Conservation (phyloP, 2,113 vertebrate species). For the Alosa alosa region DNA sequence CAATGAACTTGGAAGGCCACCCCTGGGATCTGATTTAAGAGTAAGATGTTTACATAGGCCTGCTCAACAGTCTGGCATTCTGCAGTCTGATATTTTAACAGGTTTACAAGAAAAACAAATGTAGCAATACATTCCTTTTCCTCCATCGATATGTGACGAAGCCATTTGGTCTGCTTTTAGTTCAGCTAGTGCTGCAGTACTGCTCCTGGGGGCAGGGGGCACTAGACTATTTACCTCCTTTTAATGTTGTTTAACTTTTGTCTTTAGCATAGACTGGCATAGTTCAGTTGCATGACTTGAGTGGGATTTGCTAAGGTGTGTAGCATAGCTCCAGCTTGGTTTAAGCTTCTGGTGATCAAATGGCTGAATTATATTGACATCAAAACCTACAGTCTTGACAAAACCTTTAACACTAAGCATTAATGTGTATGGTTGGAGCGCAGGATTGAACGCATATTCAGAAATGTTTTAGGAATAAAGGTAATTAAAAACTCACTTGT, state of each 20-base stretch:
- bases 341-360: neutral
- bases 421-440: slow-evolving; percentile 38
- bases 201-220: neutral
- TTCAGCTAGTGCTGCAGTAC: neutral
- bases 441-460: slow-evolving; percentile 35
- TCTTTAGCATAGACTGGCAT: neutral
- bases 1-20: too few relatives aligned
- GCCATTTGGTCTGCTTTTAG: neutral
- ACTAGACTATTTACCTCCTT: slow-evolving; percentile 36
- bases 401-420: slow-evolving; percentile 3
- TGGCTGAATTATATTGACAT: neutral
- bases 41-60: slow-evolving; percentile 31
- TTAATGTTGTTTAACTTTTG: slow-evolving; percentile 19
- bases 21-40: neutral
- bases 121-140: slow-evolving; percentile 25
- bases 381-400: neutral
- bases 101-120: slow-evolving; percentile 21
- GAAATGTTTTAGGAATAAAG: slow-evolving; percentile 62
- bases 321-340: neutral
- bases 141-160: slow-evolving; percentile 12
- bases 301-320: slow-evolving; percentile 30
- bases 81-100: slow-evolving; percentile 16
- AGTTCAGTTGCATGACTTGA: slow-evolving; percentile 21
- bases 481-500: slow-evolving; percentile 28
- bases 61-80: slow-evolving; percentile 13